Conservation (phyloP, 1,140 invertebrate species). For the Scaptodrosophila lebanonensis region DNA sequence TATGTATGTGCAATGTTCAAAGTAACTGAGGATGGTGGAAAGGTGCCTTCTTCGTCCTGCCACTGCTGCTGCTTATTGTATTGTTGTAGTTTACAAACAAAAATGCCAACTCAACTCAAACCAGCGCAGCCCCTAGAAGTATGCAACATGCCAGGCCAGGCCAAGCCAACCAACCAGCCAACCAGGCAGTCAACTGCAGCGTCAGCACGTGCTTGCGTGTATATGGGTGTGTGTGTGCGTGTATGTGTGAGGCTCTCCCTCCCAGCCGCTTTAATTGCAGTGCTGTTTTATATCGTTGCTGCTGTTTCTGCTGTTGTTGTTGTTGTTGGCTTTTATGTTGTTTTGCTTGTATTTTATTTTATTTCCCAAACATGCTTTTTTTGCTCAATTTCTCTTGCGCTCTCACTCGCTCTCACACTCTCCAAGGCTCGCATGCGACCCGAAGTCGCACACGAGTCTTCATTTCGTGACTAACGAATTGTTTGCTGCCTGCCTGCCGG, state of each 20-base stretch:
- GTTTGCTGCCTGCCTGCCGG: conserved; percentile 16
- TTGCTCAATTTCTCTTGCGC: not conserved
- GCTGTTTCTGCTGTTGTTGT: conserved; percentile 41
- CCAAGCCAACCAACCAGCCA: no score
- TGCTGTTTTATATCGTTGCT: conserved; percentile 33
- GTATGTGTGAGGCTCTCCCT: conserved; percentile 2
- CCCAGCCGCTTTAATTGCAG: conserved; percentile 53
- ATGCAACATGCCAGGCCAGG: no score
- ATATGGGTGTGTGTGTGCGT: conserved; percentile 8
- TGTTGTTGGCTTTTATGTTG: conserved; percentile 63
- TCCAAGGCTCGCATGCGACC: conserved; percentile 34
- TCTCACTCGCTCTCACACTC: conserved; percentile 18
- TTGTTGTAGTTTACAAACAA: conserved; percentile 76
- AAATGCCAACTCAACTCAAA: conserved; percentile 61
- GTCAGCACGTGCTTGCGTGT: conserved; percentile 9
- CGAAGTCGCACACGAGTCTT: conserved; percentile 18
- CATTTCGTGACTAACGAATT: conserved; percentile 10
- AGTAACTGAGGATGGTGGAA: conserved; percentile 3
- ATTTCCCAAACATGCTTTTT: conserved; percentile 43
- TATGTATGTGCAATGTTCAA: conserved; percentile 48
- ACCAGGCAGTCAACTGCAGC: conserved; percentile 42
- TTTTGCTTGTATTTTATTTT: conserved; percentile 76
- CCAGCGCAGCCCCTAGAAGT: conserved; percentile 40
- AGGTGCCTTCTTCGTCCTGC: conserved; percentile 11
- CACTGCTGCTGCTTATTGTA: conserved; percentile 68